These are phyloP conservation scores for Heliconius hermathena DNA, from an alignment of 1,140 invertebrate genomes.

Conservation along the genomic window DNA sequence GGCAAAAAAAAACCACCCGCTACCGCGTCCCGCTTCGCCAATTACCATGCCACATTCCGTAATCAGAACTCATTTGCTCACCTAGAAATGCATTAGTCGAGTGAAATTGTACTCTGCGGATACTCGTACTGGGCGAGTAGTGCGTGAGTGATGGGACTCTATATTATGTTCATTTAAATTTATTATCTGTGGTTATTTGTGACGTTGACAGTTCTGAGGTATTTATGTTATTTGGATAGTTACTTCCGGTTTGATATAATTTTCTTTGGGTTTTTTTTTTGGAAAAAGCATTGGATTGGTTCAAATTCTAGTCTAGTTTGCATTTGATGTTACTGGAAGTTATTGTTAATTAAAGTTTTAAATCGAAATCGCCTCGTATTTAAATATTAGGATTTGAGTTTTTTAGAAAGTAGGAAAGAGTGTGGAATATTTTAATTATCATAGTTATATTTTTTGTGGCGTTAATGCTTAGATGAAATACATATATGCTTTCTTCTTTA, in stretches of 20 bases:
- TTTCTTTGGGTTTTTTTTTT: background rate
- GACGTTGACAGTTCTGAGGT: constrained; percentile 25
- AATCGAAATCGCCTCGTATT: too few relatives aligned
- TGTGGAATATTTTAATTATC: background rate
- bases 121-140: constrained; percentile 61
- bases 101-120: constrained; percentile 67
- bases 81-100: constrained; percentile 68
- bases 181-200: constrained; percentile 49
- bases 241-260: background rate
- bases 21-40: constrained; percentile 53
- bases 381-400: background rate
- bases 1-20: constrained; percentile 25
- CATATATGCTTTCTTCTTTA: constrained; percentile 15
- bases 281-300: background rate
- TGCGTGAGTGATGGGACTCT: constrained; percentile 52
- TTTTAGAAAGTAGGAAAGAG: background rate
- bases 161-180: constrained; percentile 38
- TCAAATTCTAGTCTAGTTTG: background rate
- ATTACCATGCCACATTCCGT: constrained; percentile 39
- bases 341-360: too few relatives aligned
- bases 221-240: background rate
- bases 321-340: background rate
- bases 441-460: background rate
- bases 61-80: constrained; percentile 48
- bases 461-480: too few relatives aligned